These are phyloP conservation scores for Macquaria australasica DNA, from an alignment of 2,113 vertebrate species.

Conservation along the genomic window DNA sequence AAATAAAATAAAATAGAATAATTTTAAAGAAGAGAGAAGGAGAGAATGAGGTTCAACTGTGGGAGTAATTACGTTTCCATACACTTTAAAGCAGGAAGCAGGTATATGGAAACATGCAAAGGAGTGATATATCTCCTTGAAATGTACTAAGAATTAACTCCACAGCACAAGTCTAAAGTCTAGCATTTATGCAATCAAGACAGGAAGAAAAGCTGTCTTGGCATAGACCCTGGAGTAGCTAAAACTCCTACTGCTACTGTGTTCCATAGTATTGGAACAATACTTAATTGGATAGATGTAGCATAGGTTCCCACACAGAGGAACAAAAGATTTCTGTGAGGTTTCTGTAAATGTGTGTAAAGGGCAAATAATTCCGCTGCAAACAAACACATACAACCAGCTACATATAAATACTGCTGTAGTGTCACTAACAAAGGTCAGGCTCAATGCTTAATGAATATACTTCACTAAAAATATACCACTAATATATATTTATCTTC, in stretches of 20 bases:
- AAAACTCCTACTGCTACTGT: background rate
- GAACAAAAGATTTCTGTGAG: background rate
- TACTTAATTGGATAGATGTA: background rate
- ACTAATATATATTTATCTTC: background rate
- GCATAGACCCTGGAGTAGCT: background rate
- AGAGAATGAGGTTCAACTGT: background rate
- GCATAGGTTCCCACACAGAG: background rate
- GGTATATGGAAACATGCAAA: background rate
- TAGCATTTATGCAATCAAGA: background rate
- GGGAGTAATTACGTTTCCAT: background rate
- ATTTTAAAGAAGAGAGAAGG: background rate
- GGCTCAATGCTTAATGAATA: background rate
- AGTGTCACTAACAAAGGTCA: background rate
- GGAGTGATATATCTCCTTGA: background rate
- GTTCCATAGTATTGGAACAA: background rate
- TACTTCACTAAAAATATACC: background rate
- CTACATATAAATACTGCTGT: background rate
- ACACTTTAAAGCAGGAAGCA: background rate
- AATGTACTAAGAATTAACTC: background rate
- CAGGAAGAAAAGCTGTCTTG: background rate
- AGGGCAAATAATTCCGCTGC: background rate
- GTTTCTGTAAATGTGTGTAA: conserved; percentile 1
- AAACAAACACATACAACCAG: background rate
- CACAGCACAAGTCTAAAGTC: background rate
- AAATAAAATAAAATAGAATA: background rate